Percentiles rank a stretch among this genome's conserved stretches.
phyloP scores from a whole-genome alignment of 2,797 vertebrate species.

The Ceyx erithaca region DNA sequence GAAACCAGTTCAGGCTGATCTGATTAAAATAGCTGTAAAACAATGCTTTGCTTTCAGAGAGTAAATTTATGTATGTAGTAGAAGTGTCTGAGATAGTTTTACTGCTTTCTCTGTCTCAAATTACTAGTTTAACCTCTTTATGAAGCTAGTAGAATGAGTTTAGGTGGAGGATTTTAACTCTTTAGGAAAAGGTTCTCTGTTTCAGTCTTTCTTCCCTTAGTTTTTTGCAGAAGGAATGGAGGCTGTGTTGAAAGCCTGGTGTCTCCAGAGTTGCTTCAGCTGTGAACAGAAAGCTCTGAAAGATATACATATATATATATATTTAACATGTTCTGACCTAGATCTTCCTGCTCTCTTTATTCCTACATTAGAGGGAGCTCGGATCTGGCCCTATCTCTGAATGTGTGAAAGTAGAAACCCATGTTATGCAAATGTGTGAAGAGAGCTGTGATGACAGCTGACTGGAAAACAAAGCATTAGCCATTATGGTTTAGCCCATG shows the following conservation, averaged over 20 bases:
- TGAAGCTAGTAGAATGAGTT: not conserved
- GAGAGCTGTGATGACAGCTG: not conserved
- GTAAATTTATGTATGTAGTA: not conserved
- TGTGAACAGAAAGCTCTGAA: not conserved
- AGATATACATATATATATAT: not conserved
- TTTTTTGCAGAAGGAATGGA: not conserved
- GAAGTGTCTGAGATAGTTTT: not conserved
- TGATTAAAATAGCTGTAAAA: not conserved
- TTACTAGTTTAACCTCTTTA: not conserved
- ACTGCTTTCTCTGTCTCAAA: not conserved
- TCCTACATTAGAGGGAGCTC: constrained; percentile 1
- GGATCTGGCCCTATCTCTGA: not conserved
- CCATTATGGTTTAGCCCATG: not conserved
- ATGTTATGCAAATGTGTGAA: not conserved
- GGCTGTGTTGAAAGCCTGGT: not conserved
- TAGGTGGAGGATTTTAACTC: not conserved
- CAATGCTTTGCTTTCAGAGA: not conserved
- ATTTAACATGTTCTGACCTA: not conserved
- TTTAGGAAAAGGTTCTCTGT: not conserved
- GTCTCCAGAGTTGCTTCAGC: not conserved
- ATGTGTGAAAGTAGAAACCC: not conserved
- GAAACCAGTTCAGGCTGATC: not conserved
- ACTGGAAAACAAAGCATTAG: not conserved
- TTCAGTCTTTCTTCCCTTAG: not conserved
- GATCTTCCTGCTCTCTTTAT: not conserved